These are phyloP conservation scores for Hetaerina americana DNA, from an alignment of 1,140 invertebrate species.

Conservation along the genomic window DNA sequence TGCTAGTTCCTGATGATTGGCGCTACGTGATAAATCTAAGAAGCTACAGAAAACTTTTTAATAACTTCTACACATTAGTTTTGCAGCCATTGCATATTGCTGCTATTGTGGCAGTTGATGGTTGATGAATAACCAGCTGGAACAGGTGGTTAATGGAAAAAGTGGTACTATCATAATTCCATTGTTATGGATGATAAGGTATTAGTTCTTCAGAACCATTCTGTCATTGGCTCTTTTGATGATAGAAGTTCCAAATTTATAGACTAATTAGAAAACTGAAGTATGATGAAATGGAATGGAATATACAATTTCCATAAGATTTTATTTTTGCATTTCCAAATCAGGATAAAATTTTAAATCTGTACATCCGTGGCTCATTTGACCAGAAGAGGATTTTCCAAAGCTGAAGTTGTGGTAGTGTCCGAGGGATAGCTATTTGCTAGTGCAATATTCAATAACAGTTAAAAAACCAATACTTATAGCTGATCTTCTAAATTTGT, in stretches of 20 bases:
- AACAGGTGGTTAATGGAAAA: neutral
- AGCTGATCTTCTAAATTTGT: too few relatives aligned
- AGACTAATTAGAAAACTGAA: neutral
- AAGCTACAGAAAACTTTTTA: neutral
- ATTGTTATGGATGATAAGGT: neutral
- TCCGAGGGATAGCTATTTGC: neutral
- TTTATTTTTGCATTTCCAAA: neutral
- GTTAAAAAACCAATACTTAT: too few relatives aligned
- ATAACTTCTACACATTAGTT: neutral
- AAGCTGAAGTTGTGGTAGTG: neutral
- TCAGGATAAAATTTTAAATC: neutral
- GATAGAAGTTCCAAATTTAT: neutral
- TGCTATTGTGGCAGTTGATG: too few relatives aligned
- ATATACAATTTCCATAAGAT: slow-evolving; percentile 1
- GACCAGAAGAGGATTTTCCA: neutral
- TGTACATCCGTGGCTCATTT: neutral
- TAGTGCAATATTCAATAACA: neutral
- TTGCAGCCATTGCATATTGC: neutral
- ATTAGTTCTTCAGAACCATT: neutral
- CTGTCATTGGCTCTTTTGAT: neutral
- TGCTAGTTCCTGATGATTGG: slow-evolving; percentile 28
- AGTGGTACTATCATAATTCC: neutral
- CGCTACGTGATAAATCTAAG: neutral
- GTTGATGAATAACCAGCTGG: neutral
- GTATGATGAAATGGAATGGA: neutral